Conservation (phyloP, 92 coral and sea anemone genomes). For the Phenganax marumi region DNA sequence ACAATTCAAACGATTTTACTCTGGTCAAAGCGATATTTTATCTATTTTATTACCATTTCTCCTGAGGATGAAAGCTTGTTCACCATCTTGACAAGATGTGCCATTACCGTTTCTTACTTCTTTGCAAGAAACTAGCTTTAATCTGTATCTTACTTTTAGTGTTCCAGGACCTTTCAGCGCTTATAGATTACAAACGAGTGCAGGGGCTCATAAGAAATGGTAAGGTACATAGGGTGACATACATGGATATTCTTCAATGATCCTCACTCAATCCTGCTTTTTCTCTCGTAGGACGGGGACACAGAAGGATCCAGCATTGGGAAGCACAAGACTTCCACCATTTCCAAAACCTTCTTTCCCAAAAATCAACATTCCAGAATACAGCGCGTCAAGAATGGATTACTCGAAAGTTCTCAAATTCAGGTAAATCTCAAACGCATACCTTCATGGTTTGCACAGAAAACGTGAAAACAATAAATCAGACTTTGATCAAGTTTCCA, state of each 20-base stretch:
- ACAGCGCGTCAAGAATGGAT: slow-evolving; percentile 82
- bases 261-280: not conserved
- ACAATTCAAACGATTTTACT: not conserved
- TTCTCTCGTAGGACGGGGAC: slow-evolving; percentile 16
- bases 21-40: not conserved
- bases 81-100: too few relatives aligned
- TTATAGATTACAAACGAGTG: slow-evolving; percentile 73
- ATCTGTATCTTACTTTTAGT: slow-evolving; percentile 29
- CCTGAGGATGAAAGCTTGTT: too few relatives aligned
- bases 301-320: slow-evolving; percentile 57
- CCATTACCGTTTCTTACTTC: too few relatives aligned
- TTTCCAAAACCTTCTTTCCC: slow-evolving; percentile 85
- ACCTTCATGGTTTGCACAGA: not conserved
- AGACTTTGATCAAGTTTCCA: not conserved
- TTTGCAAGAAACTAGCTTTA: too few relatives aligned
- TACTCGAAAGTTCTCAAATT: slow-evolving; percentile 69
- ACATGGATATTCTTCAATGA: not conserved
- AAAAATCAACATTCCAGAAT: slow-evolving; percentile 69
- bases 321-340: slow-evolving; percentile 88
- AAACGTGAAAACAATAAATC: not conserved
- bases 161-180: slow-evolving; percentile 79
- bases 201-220: slow-evolving; percentile 68
- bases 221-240: slow-evolving; percentile 22
- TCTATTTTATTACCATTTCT: not conserved
- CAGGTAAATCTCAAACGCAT: slow-evolving; percentile 55